Base-by-base conservation (phyloP, 2,113 vertebrate species). In the Sturnus vulgaris region DNA sequence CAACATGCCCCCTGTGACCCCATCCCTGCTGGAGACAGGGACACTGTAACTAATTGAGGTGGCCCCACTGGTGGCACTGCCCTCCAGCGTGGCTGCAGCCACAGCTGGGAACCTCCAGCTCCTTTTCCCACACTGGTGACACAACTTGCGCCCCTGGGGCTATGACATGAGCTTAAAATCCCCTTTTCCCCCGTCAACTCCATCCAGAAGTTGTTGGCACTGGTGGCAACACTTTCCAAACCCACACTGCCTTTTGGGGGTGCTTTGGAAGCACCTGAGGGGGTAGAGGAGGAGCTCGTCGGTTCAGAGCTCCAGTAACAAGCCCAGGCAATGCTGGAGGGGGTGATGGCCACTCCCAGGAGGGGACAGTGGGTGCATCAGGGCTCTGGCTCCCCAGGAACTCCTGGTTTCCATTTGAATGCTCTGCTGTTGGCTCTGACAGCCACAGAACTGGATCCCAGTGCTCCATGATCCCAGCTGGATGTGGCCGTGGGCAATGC, bases 1-100 rank as follows among this genome's bases (percentile, higher is more conserved):
- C 57, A 39, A 3, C 56, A 5, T 4, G 70, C 69, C 47, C 65
- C 44, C 52, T 47, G 2, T n/a, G 39, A 71, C 47, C 63, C 42
- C 0, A 0, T 19, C 44, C 30, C 71, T 2, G 1, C 2, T 0
- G 0, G 25, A 21, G 30, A 27, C 0, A 1, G 50, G 64, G 42
- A 46, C 39, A 4, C 7, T 31, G 10, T 27, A 1, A 68, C 55
- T 52, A 12, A 0, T 0, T 2, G 63, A 39, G 30, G 10, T 75
- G 92, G 5, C 47, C 61, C n/a, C 47, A 12, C 24, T 1, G 6
- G 22, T 57, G 70, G 52, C 85, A 24, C 5, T 39, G 56, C 46
- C 46, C 78, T n/a, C 55, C 7, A 3, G 46, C 0, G 0, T 3
- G 27, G 79, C 78, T 59, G 56, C 0, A 9, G 37, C 40, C 44